Base-by-base conservation (phyloP, 2,888 invertebrate genomes). In the Boloria selene region DNA sequence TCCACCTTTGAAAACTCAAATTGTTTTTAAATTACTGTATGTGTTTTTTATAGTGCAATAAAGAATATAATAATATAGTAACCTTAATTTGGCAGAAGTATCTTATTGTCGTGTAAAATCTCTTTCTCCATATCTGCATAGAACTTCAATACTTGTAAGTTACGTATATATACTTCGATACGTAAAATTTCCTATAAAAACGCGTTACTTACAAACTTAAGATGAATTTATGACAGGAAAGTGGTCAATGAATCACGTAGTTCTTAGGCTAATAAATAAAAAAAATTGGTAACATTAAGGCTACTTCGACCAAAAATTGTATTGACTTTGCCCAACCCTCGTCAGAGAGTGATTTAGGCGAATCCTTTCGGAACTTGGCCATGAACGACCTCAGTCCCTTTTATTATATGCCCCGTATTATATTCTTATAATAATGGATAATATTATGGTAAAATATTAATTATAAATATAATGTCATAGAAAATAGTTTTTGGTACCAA, bases 341-440 rank as follows among this genome's bases (percentile, higher is more conserved):
- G 58, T 64, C 64, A 64, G 16, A 52, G 26, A 51, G 64, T 64
- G 64, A 64, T 64, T 64, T 64, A 64, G 26, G 44, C 26, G 58
- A 59, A 51, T 58, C 58, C 52, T 61, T 63, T 63, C 55, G 49
- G 56, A 56, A 56, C 18, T 56, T 45, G 44, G 13, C 56, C 44
- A 14, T 56, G 56, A 45, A 45, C 44, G 56, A 45, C 56, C 56
- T 56, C 22, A 45, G 45, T 56, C 56, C 45, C 45, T 38, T 38
- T 45, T 56, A 56, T 45, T 56, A 45, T 45, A 22, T n/a, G n/a
- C 22, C 49, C 31, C 18, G 62, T 50, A 55, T 63, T 63, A 45
- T 56, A 45, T 45, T 56, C 56, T 45, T n/a, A n/a, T 44, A 56
- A 56, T 56, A 56, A 56, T 45, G 45, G 56, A 44, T 10, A 18